Percentiles rank a stretch among this genome's conserved stretches.
Conservation (phyloP, 2,888 invertebrate species). For the Aleiodes leptofemur region DNA sequence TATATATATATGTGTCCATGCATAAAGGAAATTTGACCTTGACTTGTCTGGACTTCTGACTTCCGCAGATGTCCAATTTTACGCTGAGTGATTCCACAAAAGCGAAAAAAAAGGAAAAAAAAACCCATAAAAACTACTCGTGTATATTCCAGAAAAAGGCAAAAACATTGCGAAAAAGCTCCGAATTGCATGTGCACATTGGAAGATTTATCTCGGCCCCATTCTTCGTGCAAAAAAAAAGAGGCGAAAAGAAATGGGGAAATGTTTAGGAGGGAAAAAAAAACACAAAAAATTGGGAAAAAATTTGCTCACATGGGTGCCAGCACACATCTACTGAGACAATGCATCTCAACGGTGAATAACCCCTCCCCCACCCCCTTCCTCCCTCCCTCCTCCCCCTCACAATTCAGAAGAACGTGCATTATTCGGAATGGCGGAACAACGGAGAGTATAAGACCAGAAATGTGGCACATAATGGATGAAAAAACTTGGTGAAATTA, state of each 20-base stretch:
- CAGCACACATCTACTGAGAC: slow-evolving; percentile 28
- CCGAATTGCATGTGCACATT: neutral
- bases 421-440: neutral
- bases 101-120: neutral
- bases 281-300: slow-evolving; percentile 3
- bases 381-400: neutral
- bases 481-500: slow-evolving; percentile 1
- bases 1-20: neutral
- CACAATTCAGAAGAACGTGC: neutral
- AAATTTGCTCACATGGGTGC: slow-evolving; percentile 33
- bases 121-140: too few relatives aligned
- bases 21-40: neutral
- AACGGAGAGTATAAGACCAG: neutral
- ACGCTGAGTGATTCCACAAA: too few relatives aligned
- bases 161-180: slow-evolving; percentile 9
- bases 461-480: neutral
- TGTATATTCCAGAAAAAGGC: neutral
- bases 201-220: too few relatives aligned
- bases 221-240: too few relatives aligned
- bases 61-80: too few relatives aligned
- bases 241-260: neutral
- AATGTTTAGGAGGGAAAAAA: neutral
- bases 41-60: neutral
- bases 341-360: slow-evolving; percentile 30
- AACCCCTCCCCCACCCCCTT: neutral